Evolutionary conservation across 2,888 invertebrate genomes (phyloP), one percentile per base, ranked within the genome.

Genomic region (Choristoneura rosaceana): DNA sequence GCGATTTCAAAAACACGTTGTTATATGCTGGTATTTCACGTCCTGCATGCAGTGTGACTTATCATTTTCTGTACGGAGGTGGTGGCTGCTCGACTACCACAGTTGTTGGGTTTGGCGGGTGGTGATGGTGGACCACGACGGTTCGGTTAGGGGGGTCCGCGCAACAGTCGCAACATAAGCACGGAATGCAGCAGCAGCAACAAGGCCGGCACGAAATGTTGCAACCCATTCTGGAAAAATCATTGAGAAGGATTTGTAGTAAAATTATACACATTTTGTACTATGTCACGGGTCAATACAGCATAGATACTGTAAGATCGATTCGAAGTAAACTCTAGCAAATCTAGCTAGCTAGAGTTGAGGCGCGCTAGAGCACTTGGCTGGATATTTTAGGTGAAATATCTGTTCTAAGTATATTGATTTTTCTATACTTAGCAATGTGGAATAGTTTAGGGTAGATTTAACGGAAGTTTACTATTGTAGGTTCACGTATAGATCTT

Each of bases 101-200:
- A n/a, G 75, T 38, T 41, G 79, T 79, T 25, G 71, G 74, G 38
- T 77, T 74, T 55, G 77, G 74, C 45, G 77, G 75, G 71, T 82
- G 79, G 74, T 84, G 82, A 58, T 87, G 86, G 70, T 86, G 86
- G 25, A 88, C 84, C 47, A 73, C 71, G 7, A 59, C 73, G 45
- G 68, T 66, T 66, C 9, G 65, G 8, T 34, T 3, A 77, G 86
- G 87, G 0, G 86, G 86, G 17, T 87, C 85, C 14, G 77, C 74
- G 80, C 91, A 89, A 80, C 93, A 93, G 74, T 92, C 90, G 78
- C 91, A 92, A 84, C 93, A 93, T 38, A 85, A 75, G 74, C 92
- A 87, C 4, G 92, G 92, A 62, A 90, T 86, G 77, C 92, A 93
- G 81, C 93, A 93, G 76, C 93, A 92, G 78, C 92, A 92, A 74